These are phyloP conservation scores for Rhagoletis pomonella DNA, from an alignment of 1,140 invertebrate species.

Conservation along the genomic window DNA sequence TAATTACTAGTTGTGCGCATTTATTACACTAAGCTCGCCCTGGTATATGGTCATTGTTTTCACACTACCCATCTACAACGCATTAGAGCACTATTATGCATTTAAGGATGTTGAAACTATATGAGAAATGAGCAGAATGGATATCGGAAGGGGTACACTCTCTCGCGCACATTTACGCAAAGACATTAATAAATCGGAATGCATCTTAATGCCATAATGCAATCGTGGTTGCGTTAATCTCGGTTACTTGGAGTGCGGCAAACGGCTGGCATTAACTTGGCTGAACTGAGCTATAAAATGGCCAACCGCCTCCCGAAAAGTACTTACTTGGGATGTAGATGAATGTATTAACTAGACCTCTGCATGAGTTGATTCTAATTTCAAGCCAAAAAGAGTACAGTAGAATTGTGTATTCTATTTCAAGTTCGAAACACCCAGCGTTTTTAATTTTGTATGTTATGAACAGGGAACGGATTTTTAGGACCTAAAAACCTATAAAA, in stretches of 20 bases:
- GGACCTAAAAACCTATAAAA: no score
- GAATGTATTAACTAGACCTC: no score
- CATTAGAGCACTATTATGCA: slow-evolving; percentile 3
- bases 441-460: no score
- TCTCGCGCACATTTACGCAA: neutral
- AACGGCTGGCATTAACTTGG: neutral
- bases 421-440: no score
- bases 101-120: neutral
- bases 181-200: slow-evolving; percentile 5
- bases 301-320: neutral
- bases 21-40: neutral
- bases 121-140: neutral
- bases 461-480: no score
- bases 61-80: neutral
- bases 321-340: neutral
- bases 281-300: neutral
- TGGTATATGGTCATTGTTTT: slow-evolving; percentile 7
- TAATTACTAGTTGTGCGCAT: neutral
- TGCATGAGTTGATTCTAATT: no score
- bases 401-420: no score
- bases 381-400: no score
- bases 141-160: neutral
- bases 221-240: slow-evolving; percentile 37
- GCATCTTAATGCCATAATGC: slow-evolving; percentile 21
- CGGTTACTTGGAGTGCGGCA: neutral